A percentile compares a stretch with the other conserved stretches of the same genome.
Evolutionary conservation across 2,113 vertebrate genomes (phyloP).

Genomic region (Platycercus adscitus): DNA sequence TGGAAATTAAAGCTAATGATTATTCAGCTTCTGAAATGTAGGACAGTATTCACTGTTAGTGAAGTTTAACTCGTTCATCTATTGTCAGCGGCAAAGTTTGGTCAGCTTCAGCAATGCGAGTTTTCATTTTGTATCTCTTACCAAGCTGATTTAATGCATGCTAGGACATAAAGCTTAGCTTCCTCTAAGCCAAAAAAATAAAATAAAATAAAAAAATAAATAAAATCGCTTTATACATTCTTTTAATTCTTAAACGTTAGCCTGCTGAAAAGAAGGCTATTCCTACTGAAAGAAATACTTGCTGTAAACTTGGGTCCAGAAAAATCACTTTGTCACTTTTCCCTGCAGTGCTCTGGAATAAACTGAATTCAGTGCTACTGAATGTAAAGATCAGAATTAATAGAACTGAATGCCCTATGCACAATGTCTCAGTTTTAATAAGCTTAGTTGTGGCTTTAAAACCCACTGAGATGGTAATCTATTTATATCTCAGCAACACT

Average conservation of each 20-base stretch:
- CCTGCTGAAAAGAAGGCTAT: background rate
- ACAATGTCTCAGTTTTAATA: conserved; percentile 9
- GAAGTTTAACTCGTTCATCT: background rate
- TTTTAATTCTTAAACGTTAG: background rate
- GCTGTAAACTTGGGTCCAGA: background rate
- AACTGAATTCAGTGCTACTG: background rate
- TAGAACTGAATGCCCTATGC: background rate
- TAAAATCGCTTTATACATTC: background rate
- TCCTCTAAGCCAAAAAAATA: background rate
- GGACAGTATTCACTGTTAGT: background rate
- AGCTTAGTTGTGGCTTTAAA: background rate
- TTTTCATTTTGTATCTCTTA: background rate
- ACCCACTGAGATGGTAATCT: background rate
- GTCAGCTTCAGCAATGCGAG: background rate
- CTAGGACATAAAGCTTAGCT: background rate
- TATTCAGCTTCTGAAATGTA: background rate
- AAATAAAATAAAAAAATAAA: too few species aligned
- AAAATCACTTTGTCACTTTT: background rate
- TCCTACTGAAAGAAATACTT: background rate
- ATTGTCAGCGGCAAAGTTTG: background rate
- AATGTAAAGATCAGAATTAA: background rate
- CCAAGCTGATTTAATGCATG: background rate
- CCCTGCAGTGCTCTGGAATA: background rate
- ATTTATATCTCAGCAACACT: conserved; percentile 10
- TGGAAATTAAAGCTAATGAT: background rate